Percentiles rank a stretch among this genome's conserved stretches.
phyloP scores from a whole-genome alignment of 2,888 invertebrate genomes.

The Theodoxus fluviatilis region DNA sequence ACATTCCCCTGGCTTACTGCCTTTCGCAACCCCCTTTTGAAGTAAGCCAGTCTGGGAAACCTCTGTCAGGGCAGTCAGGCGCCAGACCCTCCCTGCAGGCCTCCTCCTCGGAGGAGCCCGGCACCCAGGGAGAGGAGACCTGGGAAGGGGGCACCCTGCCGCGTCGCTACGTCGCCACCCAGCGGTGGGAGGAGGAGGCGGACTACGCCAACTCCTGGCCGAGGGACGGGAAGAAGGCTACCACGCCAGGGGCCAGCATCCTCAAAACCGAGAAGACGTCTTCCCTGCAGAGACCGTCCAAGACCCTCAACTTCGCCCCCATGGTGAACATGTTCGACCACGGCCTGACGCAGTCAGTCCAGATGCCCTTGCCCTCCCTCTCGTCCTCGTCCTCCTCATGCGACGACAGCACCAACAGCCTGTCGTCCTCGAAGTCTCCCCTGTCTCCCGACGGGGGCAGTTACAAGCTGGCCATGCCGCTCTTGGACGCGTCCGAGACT shows the following conservation, averaged over 20 bases:
- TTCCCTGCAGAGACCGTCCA: slow-evolving; percentile 38
- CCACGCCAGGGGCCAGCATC: slow-evolving; percentile 44
- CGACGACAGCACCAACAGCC: slow-evolving; percentile 11
- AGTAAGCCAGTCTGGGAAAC: slow-evolving; percentile 1
- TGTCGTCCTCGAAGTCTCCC: slow-evolving; percentile 36
- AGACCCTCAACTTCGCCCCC: slow-evolving; percentile 55
- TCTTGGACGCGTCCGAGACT: slow-evolving; percentile 15
- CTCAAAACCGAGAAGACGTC: slow-evolving; percentile 52
- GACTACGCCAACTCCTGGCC: slow-evolving; percentile 52
- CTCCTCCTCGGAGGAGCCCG: slow-evolving; percentile 17
- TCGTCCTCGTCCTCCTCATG: slow-evolving; percentile 33
- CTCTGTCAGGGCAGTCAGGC: slow-evolving; percentile 30
- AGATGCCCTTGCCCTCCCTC: slow-evolving; percentile 43
- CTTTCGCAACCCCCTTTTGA: too few relatives aligned
- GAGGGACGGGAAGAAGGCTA: slow-evolving; percentile 42
- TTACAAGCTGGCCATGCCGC: slow-evolving; percentile 41
- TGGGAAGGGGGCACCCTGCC: slow-evolving; percentile 35
- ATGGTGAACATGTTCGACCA: slow-evolving; percentile 52
- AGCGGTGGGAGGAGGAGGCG: slow-evolving; percentile 30
- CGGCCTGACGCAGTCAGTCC: slow-evolving; percentile 39
- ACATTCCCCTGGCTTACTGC: neutral
- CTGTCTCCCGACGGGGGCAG: slow-evolving; percentile 24
- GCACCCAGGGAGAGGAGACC: slow-evolving; percentile 14
- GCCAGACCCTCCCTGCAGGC: slow-evolving; percentile 36
- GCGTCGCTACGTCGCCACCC: slow-evolving; percentile 25